phyloP scores from a whole-genome alignment of 2,113 vertebrate genomes.

The Lamprologus speciosus region DNA sequence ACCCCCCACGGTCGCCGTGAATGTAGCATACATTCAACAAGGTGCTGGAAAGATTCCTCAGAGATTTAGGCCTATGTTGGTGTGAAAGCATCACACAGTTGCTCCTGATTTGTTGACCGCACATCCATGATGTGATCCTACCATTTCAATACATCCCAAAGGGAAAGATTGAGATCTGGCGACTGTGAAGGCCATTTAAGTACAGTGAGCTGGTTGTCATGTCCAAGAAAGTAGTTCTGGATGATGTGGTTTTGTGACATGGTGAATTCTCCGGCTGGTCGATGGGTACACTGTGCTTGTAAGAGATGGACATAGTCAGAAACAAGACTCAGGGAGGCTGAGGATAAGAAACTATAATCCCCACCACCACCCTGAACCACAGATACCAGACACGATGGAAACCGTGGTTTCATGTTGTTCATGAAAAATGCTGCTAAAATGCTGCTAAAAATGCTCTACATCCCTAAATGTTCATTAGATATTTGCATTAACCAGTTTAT shows the following conservation, averaged over 20 bases:
- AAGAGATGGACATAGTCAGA: neutral
- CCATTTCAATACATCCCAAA: neutral
- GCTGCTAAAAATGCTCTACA: too few relatives aligned
- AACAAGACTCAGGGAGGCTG: neutral
- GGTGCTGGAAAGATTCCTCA: neutral
- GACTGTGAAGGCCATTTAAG: rapidly evolving
- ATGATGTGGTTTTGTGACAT: rapidly evolving
- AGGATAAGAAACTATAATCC: neutral
- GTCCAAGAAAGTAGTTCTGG: neutral
- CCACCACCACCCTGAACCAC: neutral
- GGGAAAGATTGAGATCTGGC: neutral
- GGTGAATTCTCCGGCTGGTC: rapidly evolving
- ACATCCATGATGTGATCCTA: neutral
- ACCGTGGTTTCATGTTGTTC: rapidly evolving
- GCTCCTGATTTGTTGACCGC: rapidly evolving
- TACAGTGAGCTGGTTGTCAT: neutral
- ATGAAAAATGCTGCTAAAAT: neutral
- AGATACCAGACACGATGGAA: rapidly evolving
- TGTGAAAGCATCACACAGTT: neutral
- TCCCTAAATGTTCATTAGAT: neutral
- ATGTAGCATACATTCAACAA: rapidly evolving
- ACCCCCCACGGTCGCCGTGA: too few relatives aligned
- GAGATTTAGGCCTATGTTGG: rapidly evolving
- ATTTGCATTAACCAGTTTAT: neutral
- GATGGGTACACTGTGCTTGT: rapidly evolving